Evolutionary conservation across 2,888 invertebrate genomes (phyloP).

Genomic region (Zonitis immaculata): DNA sequence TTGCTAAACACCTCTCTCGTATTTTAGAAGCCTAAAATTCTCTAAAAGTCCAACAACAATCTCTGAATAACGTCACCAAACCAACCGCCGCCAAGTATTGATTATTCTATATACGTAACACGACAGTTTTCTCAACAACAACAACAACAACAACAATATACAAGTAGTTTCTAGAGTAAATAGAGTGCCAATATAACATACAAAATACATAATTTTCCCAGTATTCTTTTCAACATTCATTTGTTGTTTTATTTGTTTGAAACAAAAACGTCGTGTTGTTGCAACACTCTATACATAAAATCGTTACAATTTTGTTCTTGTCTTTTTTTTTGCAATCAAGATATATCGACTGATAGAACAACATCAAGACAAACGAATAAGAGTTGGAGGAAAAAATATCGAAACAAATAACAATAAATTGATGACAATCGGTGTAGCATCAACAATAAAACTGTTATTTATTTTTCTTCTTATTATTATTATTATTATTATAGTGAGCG

Average conservation of each 20-base stretch:
- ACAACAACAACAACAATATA: no score
- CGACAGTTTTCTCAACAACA: slow-evolving; percentile 8
- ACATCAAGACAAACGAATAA: not conserved
- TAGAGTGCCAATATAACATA: not conserved
- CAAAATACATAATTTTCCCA: not conserved
- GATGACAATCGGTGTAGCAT: not conserved
- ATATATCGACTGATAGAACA: not conserved
- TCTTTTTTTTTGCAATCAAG: not conserved
- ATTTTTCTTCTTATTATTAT: no score
- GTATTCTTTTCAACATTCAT: not conserved
- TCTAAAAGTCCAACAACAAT: no score
- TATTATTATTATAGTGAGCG: no score
- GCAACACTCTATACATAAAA: not conserved
- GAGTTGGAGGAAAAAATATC: no score
- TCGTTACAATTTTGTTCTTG: not conserved
- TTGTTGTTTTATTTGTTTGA: not conserved
- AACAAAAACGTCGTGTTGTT: not conserved
- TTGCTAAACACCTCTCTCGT: slow-evolving; percentile 15
- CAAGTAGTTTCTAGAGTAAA: not conserved
- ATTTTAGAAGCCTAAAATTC: no score
- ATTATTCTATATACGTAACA: slow-evolving; percentile 13
- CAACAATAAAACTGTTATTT: no score
- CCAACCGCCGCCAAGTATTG: slow-evolving; percentile 5
- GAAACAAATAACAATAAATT: not conserved
- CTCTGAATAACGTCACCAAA: not conserved